Conservation (phyloP, 1,140 invertebrate species). For the Pygmarrhopalites habei region DNA sequence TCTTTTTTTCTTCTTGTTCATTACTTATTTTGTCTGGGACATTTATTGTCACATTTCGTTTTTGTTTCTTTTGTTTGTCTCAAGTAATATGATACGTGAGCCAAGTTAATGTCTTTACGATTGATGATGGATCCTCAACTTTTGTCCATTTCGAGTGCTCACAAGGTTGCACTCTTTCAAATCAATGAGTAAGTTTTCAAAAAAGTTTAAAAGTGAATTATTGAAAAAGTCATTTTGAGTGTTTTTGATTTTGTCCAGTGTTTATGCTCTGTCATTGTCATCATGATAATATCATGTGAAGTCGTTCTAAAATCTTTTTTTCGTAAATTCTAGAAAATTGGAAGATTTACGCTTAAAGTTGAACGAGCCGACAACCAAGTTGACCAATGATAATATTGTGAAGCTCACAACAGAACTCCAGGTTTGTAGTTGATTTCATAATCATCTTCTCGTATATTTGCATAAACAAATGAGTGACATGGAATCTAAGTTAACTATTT, state of each 20-base stretch:
- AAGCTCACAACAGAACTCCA: constrained; percentile 28
- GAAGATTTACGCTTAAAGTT: constrained; percentile 28
- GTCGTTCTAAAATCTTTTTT: not conserved
- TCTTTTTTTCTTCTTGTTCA: too few species aligned
- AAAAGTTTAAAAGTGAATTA: not conserved
- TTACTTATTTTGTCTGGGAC: too few species aligned
- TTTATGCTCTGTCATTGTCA: not conserved
- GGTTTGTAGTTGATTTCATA: too few species aligned
- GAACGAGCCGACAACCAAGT: constrained; percentile 20
- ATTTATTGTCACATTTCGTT: too few species aligned
- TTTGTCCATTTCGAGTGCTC: not conserved
- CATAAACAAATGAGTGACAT: too few species aligned
- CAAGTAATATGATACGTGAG: too few species aligned
- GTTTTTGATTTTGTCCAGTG: not conserved
- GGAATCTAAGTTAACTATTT: too few species aligned
- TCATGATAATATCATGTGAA: not conserved
- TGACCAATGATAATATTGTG: constrained; percentile 29
- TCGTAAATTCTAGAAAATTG: constrained; percentile 12
- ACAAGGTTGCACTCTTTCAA: not conserved
- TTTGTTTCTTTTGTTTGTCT: too few species aligned
- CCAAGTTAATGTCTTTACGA: too few species aligned
- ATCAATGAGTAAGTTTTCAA: constrained; percentile 13
- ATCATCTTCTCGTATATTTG: too few species aligned
- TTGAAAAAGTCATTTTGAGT: not conserved
- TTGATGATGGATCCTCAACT: too few species aligned